A percentile compares a stretch with the other conserved stretches of the same genome.
Evolutionary conservation across 2,797 vertebrate species (phyloP).

Genomic region (Sarcophilus harrisii): DNA sequence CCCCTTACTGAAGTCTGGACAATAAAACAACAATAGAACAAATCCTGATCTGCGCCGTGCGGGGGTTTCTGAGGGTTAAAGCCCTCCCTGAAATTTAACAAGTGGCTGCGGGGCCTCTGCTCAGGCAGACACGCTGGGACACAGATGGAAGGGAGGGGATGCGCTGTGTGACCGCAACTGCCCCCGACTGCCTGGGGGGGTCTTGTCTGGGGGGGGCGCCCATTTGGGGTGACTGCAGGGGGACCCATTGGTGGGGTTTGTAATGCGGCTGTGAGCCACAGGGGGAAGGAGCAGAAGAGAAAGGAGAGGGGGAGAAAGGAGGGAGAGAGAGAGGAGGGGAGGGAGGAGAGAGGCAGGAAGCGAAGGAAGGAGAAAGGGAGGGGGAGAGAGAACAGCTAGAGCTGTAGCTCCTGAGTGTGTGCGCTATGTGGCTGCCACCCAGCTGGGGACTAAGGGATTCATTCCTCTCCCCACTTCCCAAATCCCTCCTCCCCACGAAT

Average conservation of each 20-base stretch:
- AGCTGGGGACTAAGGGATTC: neutral
- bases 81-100: neutral
- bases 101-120: neutral
- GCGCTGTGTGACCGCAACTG: no score
- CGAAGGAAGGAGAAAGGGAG: neutral
- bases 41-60: neutral
- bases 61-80: neutral
- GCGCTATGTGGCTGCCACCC: neutral
- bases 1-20: neutral
- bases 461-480: neutral
- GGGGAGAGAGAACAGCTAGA: neutral
- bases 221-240: neutral
- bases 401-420: neutral
- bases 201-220: no score
- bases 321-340: no score
- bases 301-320: no score
- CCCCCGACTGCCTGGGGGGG: no score
- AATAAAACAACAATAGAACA: neutral
- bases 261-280: no score
- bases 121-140: neutral
- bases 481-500: neutral
- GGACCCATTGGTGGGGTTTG: no score
- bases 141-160: neutral
- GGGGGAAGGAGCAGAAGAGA: no score
- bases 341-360: no score